Evolutionary conservation across 2,888 invertebrate genomes (phyloP), one percentile per base, ranked within the genome.

Genomic region (Chirona hameri): DNA sequence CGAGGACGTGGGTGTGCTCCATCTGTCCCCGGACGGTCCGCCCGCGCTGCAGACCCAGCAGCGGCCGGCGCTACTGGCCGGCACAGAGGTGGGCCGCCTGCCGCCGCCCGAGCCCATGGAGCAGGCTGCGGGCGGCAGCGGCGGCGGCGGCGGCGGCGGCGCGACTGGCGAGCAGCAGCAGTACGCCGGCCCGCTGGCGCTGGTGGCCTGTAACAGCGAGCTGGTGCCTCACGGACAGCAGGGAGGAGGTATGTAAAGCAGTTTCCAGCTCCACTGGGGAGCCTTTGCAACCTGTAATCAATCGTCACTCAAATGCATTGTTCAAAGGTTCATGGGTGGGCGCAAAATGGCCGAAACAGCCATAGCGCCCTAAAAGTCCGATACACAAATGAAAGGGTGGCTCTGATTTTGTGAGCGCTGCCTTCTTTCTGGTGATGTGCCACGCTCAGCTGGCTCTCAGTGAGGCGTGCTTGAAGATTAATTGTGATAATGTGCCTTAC

Each of bases 1-100:
- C 21, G 76, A 76, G 76, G 76, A 76, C 27, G 69, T 27, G 52
- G 79, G 29, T 81, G 86, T 52, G 86, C 76, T 76, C 39, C 76
- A 87, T 65, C 84, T 88, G 69, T 88, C 88, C 88, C 83, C 88
- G n/a, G 87, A 87, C 83, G 87, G 87, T 60, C 87, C 48, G 46
- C 46, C 79, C 57, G 87, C 88, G 60, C 85, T 87, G 15, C 86
- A 87, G 39, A 21, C 39, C 24, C 21, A 39, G 81, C 88, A 87
- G 83, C 87, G 87, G 18, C 87, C 88, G 1, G 87, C 88, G 10
- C 87, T 89, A 57, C 86, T 88, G 85, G 88, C 89, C n/a, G 89
- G 89, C 46, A 89, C 87, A 81, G 89, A 89, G 85, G 87, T 89
- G 83, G 88, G 55, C 84, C 87, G 57, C 85, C 87, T 1, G 65